Percentiles rank a stretch among this genome's conserved stretches.
phyloP scores from a whole-genome alignment of 2,888 invertebrate genomes.

The Trichopria drosophilae region DNA sequence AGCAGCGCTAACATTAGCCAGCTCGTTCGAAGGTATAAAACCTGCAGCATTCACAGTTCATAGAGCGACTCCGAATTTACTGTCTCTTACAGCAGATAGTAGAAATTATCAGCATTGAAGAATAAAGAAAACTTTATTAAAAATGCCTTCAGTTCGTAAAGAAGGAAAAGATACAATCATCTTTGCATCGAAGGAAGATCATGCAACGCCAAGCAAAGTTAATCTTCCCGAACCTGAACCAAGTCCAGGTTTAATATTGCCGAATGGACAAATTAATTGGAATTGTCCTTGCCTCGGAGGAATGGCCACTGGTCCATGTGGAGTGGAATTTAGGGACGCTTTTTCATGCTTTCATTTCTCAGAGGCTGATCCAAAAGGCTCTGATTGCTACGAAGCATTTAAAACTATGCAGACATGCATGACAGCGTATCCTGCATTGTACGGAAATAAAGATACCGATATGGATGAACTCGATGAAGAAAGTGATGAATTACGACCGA shows the following conservation, averaged over 20 bases:
- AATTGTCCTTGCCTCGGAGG: conserved; percentile 95
- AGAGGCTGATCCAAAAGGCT: conserved; percentile 85
- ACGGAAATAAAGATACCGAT: conserved; percentile 70
- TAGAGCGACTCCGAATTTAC: conserved; percentile 60
- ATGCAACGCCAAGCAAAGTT: conserved; percentile 72
- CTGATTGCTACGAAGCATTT: conserved; percentile 89
- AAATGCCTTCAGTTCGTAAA: conserved; percentile 50
- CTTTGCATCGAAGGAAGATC: conserved; percentile 79
- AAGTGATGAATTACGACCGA: background rate
- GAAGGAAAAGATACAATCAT: conserved; percentile 81
- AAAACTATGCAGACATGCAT: conserved; percentile 90
- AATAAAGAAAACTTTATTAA: conserved; percentile 14
- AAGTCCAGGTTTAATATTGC: conserved; percentile 77
- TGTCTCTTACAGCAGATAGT: conserved; percentile 48
- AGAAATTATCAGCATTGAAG: conserved; percentile 46
- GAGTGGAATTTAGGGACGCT: conserved; percentile 88
- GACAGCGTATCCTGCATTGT: conserved; percentile 81
- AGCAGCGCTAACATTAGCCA: conserved; percentile 63
- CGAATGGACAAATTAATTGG: conserved; percentile 93
- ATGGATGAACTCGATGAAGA: conserved; percentile 62
- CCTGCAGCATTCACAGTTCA: conserved; percentile 63
- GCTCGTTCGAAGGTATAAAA: conserved; percentile 56
- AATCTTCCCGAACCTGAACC: conserved; percentile 73
- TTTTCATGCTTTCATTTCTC: conserved; percentile 95
- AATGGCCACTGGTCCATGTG: conserved; percentile 97